Percentiles rank a stretch among this genome's conserved stretches.
Conservation (phyloP, 2,888 invertebrate species). For the Lagria hirta region DNA sequence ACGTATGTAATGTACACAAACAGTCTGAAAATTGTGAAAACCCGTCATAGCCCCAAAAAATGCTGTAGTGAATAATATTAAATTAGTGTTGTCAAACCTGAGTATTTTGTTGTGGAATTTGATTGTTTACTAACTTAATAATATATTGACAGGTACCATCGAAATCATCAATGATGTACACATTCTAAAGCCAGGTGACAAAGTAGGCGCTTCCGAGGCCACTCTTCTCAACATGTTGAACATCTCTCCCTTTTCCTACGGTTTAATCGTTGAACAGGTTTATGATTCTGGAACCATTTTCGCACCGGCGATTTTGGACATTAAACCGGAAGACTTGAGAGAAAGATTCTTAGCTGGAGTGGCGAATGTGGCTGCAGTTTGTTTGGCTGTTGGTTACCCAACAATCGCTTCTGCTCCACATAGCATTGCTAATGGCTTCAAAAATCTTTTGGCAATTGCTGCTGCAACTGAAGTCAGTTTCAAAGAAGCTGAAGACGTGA, state of each 20-base stretch:
- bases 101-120: no score
- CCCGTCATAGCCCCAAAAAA: no score
- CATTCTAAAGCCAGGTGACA: conserved; percentile 92
- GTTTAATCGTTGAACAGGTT: conserved; percentile 92
- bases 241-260: conserved; percentile 99
- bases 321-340: conserved; percentile 94
- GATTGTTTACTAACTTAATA: no score
- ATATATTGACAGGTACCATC: no score
- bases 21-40: no score
- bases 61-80: no score
- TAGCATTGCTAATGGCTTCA: conserved; percentile 97
- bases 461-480: conserved; percentile 95
- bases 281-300: conserved; percentile 99
- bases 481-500: conserved; percentile 89
- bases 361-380: conserved; percentile 90
- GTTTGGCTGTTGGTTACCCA: conserved; percentile 92
- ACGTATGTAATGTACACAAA: no score
- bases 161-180: conserved; percentile 98
- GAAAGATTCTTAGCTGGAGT: conserved; percentile 91
- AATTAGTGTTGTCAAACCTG: no score
- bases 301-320: conserved; percentile 95
- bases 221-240: conserved; percentile 99
- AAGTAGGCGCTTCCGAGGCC: conserved; percentile 98
- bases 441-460: conserved; percentile 95
- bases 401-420: conserved; percentile 97